phyloP scores from a whole-genome alignment of 2,888 invertebrate species.

The Sarcophaga caerulescens region DNA sequence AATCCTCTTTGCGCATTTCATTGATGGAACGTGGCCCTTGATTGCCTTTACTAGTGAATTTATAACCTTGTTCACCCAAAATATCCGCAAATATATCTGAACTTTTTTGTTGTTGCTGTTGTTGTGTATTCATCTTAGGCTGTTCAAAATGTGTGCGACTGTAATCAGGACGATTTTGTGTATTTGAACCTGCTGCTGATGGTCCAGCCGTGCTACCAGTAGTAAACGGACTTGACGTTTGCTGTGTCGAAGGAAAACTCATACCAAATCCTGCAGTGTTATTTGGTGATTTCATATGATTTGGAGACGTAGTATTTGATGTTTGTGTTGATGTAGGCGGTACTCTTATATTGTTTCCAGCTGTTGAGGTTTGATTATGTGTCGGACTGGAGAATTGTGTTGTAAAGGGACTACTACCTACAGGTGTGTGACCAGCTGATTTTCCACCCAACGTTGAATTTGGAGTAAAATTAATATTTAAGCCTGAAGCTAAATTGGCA shows the following conservation, averaged over 20 bases:
- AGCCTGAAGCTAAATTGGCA: conserved; percentile 81
- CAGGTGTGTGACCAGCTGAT: conserved; percentile 77
- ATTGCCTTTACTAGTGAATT: conserved; percentile 88
- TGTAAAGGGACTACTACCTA: conserved; percentile 78
- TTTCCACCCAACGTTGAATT: conserved; percentile 76
- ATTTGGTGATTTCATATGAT: conserved; percentile 72
- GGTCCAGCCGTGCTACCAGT: conserved; percentile 56
- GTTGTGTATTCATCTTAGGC: conserved; percentile 70
- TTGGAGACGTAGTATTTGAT: conserved; percentile 78
- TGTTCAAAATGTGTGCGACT: conserved; percentile 88
- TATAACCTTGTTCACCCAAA: conserved; percentile 94
- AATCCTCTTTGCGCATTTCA: conserved; percentile 94
- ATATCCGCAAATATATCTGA: conserved; percentile 94
- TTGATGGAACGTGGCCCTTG: conserved; percentile 93
- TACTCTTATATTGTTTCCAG: conserved; percentile 56
- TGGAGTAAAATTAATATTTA: conserved; percentile 80
- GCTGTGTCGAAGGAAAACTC: conserved; percentile 46
- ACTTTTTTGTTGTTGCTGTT: conserved; percentile 71
- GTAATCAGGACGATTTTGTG: conserved; percentile 82
- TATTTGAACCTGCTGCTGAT: conserved; percentile 8
- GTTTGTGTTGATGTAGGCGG: conserved; percentile 80
- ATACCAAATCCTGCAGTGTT: conserved; percentile 60
- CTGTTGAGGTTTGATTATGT: conserved; percentile 73
- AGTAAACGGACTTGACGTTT: conserved; percentile 61
- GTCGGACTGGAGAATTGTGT: conserved; percentile 81